Evolutionary conservation across 64 coral and sea anemone species (phyloP).

Genomic region (Cladopsammia gracilis): DNA sequence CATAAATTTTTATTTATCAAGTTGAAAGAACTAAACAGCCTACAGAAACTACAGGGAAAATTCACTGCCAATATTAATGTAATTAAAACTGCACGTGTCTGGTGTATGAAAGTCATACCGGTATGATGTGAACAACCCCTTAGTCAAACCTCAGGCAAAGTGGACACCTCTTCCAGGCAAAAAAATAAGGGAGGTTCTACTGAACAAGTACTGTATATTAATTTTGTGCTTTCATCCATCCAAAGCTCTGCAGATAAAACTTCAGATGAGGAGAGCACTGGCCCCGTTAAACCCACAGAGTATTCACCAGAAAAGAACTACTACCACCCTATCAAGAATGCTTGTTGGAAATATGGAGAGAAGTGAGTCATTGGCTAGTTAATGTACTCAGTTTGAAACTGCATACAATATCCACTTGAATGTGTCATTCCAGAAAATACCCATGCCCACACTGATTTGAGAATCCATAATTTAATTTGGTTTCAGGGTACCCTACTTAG

Average conservation of each 20-base stretch:
- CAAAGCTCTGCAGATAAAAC: constrained; percentile 25
- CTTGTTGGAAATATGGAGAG: constrained; percentile 95
- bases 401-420: not conserved
- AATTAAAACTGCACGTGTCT: too few relatives aligned
- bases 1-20: too few relatives aligned
- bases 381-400: not conserved
- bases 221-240: not conserved
- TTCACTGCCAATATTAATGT: too few relatives aligned
- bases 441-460: too few relatives aligned
- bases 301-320: constrained; percentile 92
- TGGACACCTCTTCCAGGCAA: too few relatives aligned
- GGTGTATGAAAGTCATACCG: too few relatives aligned
- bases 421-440: not conserved
- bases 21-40: too few relatives aligned
- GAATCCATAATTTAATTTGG: not conserved
- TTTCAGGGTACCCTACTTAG: constrained; percentile 92
- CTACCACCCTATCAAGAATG: constrained; percentile 93
- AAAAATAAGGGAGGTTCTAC: too few relatives aligned
- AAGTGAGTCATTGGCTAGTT: constrained; percentile 43
- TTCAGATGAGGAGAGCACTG: not conserved
- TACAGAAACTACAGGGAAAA: too few relatives aligned
- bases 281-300: constrained; percentile 74
- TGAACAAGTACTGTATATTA: not conserved
- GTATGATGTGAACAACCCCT: too few relatives aligned
- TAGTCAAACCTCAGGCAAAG: too few relatives aligned